Evolutionary conservation across 2,113 vertebrate species (phyloP), one percentile per base, ranked within the genome.

Genomic region (Rhabdornis inornatus): DNA sequence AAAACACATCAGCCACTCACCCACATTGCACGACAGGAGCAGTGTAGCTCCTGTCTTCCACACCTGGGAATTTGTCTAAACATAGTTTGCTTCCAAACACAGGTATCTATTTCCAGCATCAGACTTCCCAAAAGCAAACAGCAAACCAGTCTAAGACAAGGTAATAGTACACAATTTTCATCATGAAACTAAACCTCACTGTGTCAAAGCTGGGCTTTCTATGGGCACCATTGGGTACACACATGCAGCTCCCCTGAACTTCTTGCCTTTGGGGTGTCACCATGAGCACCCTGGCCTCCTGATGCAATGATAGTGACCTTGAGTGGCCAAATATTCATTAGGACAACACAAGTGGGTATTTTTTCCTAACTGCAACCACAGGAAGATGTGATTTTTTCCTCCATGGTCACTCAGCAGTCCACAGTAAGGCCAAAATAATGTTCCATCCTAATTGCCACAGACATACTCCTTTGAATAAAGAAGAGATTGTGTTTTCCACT

Each of bases 101-200:
- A 0, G 23, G 1, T 2, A 25, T 10, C 56, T 76, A 37, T 64
- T 93, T 52, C 4, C 30, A 89, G 47, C 0, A 0, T 20, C 49
- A n/a, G 24, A 9, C 47, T 17, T 56, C 35, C 57, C 82, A 56
- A 68, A 87, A 83, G 44, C 76, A 86, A 96, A 80, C n/a, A 77
- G 70, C 3, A 3, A 81, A 47, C 10, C 5, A 6, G 27, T 27
- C 40, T 40, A 66, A 87, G 10, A 35, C 19, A 15, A 72, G 66
- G 44, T 9, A 85, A 49, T 1, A 22, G 30, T 1, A 44, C 5
- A 28, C 10, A 31, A 6, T 57, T 74, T 64, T 57, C 42, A 31
- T 15, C 37, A 17, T 17, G 35, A 47, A 68, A 87, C 40, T 79
- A 79, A 82, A 69, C 0, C 47, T 52, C 56, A 10, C 31, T 68